phyloP scores from a whole-genome alignment of 1,140 invertebrate species.

The Drosophila rhopaloa region DNA sequence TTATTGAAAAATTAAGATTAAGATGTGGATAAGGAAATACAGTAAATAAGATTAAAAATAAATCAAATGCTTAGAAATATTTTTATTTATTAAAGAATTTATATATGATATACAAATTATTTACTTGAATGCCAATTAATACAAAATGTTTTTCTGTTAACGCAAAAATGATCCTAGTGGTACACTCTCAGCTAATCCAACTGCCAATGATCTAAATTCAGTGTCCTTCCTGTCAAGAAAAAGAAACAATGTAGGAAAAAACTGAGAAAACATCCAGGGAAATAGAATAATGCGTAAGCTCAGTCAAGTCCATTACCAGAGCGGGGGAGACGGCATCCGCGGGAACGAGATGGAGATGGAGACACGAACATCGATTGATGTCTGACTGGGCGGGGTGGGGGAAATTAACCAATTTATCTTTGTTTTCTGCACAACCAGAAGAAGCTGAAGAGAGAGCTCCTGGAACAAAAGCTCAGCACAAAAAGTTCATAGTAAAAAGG shows the following conservation, averaged over 20 bases:
- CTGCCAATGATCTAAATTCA: slow-evolving; percentile 18
- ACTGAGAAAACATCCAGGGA: slow-evolving; percentile 30
- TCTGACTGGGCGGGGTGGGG: slow-evolving; percentile 72
- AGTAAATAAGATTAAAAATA: too few relatives aligned
- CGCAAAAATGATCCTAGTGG: not conserved
- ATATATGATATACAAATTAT: too few relatives aligned
- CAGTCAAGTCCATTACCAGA: slow-evolving; percentile 79
- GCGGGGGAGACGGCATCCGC: slow-evolving; percentile 25
- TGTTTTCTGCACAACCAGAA: slow-evolving; percentile 73
- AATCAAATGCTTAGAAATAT: too few relatives aligned
- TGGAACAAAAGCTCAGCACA: slow-evolving; percentile 46
- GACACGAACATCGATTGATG: slow-evolving; percentile 79
- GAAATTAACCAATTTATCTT: slow-evolving; percentile 85
- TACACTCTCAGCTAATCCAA: not conserved
- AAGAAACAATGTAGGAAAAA: slow-evolving; percentile 7
- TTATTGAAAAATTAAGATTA: too few relatives aligned
- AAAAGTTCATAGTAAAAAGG: slow-evolving; percentile 77
- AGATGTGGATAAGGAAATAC: too few relatives aligned
- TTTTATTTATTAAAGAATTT: too few relatives aligned
- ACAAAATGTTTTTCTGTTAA: not conserved
- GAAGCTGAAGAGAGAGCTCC: slow-evolving; percentile 28
- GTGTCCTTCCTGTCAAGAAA: slow-evolving; percentile 23
- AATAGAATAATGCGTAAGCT: slow-evolving; percentile 73
- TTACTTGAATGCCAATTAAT: too few relatives aligned
- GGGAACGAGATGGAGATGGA: slow-evolving; percentile 19